Evolutionary conservation across 2,113 vertebrate species (phyloP).

Genomic region (Alaudala cheleensis): DNA sequence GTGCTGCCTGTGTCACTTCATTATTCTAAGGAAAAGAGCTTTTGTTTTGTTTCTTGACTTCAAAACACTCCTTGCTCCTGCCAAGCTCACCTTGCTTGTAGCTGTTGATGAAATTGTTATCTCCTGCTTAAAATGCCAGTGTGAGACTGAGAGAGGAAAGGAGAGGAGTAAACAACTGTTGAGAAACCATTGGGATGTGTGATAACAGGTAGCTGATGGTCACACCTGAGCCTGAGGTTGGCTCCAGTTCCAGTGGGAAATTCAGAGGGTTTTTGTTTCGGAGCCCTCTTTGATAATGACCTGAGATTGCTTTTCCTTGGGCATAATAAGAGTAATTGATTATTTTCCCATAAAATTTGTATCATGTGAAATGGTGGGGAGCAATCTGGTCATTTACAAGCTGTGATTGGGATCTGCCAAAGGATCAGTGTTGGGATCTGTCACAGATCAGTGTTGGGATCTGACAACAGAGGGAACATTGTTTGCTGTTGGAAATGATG

Average conservation of each 20-base stretch:
- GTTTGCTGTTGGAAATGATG: background rate
- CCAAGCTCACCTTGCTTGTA: background rate
- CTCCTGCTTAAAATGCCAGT: background rate
- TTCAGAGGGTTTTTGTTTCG: background rate
- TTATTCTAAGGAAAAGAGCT: background rate
- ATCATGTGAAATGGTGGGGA: background rate
- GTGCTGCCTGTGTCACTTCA: background rate
- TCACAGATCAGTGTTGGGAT: background rate
- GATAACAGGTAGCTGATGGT: background rate
- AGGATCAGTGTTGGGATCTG: background rate
- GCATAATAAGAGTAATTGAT: background rate
- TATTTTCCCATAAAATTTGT: background rate
- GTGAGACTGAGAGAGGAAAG: background rate
- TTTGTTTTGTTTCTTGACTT: background rate
- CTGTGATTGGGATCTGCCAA: background rate
- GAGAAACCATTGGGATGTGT: background rate
- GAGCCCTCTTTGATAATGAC: background rate
- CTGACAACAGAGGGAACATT: background rate
- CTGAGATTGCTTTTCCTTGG: background rate
- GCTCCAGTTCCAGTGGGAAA: background rate
- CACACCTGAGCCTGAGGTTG: background rate
- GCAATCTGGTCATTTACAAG: background rate
- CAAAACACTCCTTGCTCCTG: background rate
- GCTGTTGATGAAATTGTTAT: background rate
- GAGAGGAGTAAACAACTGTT: background rate